Percentiles rank a stretch among this genome's conserved stretches.
Evolutionary conservation across 2,797 vertebrate species (phyloP).

Genomic region (Cuculus canorus): DNA sequence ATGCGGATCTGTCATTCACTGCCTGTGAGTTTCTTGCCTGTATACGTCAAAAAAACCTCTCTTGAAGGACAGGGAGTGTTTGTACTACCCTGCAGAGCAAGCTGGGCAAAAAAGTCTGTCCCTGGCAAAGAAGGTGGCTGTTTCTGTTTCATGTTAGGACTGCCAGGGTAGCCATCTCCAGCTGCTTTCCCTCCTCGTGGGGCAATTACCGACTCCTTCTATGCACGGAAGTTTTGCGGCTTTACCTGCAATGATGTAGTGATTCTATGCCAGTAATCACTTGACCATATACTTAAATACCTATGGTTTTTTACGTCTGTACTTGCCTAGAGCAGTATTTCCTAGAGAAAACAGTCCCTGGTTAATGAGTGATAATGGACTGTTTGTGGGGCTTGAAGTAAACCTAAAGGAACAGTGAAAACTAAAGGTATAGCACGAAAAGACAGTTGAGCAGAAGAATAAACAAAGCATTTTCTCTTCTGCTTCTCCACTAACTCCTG

Average conservation of each 20-base stretch:
- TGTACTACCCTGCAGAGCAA: background rate
- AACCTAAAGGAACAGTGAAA: background rate
- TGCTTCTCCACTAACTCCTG: background rate
- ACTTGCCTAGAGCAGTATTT: background rate
- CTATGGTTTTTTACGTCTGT: background rate
- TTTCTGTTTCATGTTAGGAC: fast-evolving
- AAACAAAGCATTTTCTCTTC: background rate
- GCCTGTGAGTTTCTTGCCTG: background rate
- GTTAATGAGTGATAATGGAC: background rate
- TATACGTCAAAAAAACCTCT: background rate
- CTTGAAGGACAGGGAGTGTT: fast-evolving
- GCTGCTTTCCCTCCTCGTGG: background rate
- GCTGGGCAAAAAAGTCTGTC: background rate
- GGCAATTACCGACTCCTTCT: background rate
- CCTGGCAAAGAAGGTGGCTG: background rate
- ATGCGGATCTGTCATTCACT: background rate
- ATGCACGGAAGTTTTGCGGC: fast-evolving
- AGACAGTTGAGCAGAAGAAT: background rate
- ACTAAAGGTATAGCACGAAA: too few relatives aligned
- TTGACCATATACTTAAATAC: background rate
- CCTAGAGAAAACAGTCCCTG: background rate
- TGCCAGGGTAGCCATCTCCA: background rate
- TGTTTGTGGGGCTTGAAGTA: background rate
- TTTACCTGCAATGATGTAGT: background rate
- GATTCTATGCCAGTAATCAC: background rate